A percentile compares a stretch with the other conserved stretches of the same genome.
These are phyloP conservation scores for Proisotoma minuta DNA, from an alignment of 2,888 invertebrate species.

Conservation along the genomic window DNA sequence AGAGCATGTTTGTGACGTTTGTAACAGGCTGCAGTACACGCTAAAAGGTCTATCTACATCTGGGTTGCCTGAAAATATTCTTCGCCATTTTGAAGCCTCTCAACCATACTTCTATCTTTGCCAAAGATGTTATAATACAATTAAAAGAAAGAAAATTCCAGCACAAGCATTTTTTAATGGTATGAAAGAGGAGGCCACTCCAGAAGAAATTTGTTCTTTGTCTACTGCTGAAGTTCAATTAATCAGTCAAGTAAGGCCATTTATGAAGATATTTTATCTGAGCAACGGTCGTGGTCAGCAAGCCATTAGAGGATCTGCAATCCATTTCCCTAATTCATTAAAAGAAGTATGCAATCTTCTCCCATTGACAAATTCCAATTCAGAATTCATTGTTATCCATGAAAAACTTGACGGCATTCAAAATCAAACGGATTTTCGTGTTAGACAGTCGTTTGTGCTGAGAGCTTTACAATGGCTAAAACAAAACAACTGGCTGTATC, in stretches of 20 bases:
- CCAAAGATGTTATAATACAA: not conserved
- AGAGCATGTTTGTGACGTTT: too few relatives aligned
- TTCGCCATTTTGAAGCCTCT: too few relatives aligned
- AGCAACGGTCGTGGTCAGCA: not conserved
- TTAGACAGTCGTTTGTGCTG: not conserved
- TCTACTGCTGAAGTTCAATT: not conserved
- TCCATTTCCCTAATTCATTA: not conserved
- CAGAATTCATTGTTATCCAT: not conserved
- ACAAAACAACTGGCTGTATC: not conserved
- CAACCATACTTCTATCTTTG: too few relatives aligned
- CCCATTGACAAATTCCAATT: not conserved
- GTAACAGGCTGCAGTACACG: too few relatives aligned
- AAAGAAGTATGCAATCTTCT: not conserved
- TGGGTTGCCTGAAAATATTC: too few relatives aligned
- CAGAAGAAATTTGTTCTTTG: not conserved
- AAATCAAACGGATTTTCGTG: not conserved
- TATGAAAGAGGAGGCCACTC: not conserved
- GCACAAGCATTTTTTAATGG: not conserved
- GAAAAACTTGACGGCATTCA: not conserved
- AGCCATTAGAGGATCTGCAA: not conserved
- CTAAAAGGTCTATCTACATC: too few relatives aligned
- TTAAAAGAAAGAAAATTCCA: not conserved
- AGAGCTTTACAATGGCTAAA: not conserved
- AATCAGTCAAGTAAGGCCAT: not conserved
- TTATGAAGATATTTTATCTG: slow-evolving; percentile 1